These are phyloP conservation scores for Ophion ventricosus DNA, from an alignment of 2,888 invertebrate genomes.

Conservation along the genomic window DNA sequence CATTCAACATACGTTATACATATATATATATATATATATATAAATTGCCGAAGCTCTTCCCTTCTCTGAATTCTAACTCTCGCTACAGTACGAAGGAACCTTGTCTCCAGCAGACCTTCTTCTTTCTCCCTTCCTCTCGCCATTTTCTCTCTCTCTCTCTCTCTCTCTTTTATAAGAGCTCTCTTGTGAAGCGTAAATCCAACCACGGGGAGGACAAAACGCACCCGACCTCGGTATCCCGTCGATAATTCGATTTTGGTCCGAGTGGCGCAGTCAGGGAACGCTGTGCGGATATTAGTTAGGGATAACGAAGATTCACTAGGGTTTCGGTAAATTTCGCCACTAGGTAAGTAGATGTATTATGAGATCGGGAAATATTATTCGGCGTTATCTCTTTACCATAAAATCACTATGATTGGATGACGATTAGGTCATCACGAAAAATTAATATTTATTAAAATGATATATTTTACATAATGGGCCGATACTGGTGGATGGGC, in stretches of 20 bases:
- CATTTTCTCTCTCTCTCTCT: constrained; percentile 18
- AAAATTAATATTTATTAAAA: too few relatives aligned
- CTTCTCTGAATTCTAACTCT: constrained; percentile 48
- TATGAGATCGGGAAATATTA: background rate
- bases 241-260: constrained; percentile 75
- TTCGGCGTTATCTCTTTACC: background rate
- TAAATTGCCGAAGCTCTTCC: constrained; percentile 34
- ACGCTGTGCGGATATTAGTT: constrained; percentile 32
- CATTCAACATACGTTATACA: background rate
- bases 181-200: constrained; percentile 52
- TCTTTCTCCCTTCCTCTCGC: constrained; percentile 46
- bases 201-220: constrained; percentile 46
- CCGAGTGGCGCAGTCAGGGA: constrained; percentile 41
- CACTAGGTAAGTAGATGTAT: background rate
- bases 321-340: constrained; percentile 16
- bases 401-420: background rate
- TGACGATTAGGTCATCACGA: background rate
- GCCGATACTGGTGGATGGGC: too few relatives aligned
- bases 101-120: constrained; percentile 3
- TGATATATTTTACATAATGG: too few relatives aligned
- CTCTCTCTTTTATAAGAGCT: constrained; percentile 64
- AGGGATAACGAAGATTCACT: constrained; percentile 41
- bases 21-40: constrained; percentile 29
- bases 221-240: constrained; percentile 56
- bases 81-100: constrained; percentile 38